phyloP scores from a whole-genome alignment of 2,797 vertebrate species.

The Acanthurus leucopareius region DNA sequence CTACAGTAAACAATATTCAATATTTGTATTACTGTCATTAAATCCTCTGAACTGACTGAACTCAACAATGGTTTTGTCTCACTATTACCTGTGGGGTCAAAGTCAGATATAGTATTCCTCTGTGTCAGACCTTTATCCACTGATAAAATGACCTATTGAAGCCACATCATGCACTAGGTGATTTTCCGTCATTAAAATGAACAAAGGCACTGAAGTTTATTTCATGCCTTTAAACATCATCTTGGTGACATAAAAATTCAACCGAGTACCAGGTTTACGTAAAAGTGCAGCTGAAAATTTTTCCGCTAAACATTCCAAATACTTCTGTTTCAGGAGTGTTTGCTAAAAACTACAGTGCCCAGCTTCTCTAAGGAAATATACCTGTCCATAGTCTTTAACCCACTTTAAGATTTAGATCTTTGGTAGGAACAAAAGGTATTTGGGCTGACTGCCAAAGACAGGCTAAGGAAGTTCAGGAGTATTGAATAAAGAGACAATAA shows the following conservation, averaged over 20 bases:
- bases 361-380: too few species aligned
- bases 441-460: not conserved
- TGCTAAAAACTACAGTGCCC: not conserved
- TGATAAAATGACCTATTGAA: not conserved
- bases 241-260: not conserved
- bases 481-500: not conserved
- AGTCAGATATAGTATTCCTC: not conserved
- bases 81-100: not conserved
- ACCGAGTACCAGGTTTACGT: not conserved
- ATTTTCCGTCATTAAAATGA: too few species aligned
- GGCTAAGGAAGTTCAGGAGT: not conserved
- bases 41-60: not conserved
- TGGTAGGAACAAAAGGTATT: not conserved
- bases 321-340: not conserved
- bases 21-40: not conserved
- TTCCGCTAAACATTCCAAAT: conserved; percentile 1
- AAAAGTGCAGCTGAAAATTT: not conserved
- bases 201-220: not conserved
- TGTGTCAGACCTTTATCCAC: not conserved
- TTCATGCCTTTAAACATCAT: not conserved
- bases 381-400: not conserved
- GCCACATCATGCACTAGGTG: not conserved
- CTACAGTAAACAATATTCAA: not conserved
- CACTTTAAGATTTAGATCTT: not conserved
- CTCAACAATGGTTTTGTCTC: not conserved